phyloP scores from a whole-genome alignment of 2,113 vertebrate genomes.

The Naja naja region DNA sequence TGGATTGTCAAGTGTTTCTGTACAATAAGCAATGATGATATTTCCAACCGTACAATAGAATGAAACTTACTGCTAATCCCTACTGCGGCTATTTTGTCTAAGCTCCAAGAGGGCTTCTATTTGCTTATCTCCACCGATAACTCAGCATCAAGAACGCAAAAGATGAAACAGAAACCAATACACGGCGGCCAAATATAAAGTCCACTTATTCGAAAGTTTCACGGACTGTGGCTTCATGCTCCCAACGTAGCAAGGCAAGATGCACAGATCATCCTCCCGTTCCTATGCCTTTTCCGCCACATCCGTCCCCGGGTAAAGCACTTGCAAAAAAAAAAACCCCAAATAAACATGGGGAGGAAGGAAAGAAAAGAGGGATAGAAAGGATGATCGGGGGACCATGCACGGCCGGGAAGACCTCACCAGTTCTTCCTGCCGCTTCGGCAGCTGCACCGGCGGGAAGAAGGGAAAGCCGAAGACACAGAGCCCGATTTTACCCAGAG shows the following conservation, averaged over 20 bases:
- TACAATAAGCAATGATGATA: neutral
- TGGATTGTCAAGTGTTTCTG: neutral
- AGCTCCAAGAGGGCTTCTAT: neutral
- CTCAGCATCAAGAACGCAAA: neutral
- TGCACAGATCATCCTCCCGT: neutral
- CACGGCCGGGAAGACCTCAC: neutral
- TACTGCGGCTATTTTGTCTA: neutral
- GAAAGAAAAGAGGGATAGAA: neutral
- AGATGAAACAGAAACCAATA: neutral
- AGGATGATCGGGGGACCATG: neutral
- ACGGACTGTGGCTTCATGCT: neutral
- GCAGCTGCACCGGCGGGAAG: neutral
- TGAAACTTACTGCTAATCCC: neutral
- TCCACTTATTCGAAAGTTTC: neutral
- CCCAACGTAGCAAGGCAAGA: neutral
- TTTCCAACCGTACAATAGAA: neutral
- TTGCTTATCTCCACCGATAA: neutral
- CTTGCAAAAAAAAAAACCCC: neutral
- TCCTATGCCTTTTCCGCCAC: neutral
- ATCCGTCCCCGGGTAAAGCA: neutral
- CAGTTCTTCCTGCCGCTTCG: neutral
- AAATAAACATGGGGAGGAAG: neutral
- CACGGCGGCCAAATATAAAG: no score
- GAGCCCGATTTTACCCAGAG: neutral
- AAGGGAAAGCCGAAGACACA: neutral